phyloP scores from a whole-genome alignment of 2,797 vertebrate species.

The Eulemur coronatus region DNA sequence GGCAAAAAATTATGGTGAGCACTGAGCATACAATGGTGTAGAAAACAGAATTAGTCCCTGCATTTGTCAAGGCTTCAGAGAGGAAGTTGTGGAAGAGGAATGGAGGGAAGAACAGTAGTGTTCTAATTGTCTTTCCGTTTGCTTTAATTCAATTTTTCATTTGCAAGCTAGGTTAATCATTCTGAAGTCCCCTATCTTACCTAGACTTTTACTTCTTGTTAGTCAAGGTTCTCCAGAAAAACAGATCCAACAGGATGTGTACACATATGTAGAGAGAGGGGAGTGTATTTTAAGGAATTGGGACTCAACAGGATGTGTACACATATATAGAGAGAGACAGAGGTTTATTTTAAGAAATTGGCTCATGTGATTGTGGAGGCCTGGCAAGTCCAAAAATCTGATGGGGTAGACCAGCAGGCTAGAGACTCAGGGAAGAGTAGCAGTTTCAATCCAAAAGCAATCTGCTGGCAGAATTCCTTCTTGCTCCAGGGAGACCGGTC shows the following conservation, averaged over 20 bases:
- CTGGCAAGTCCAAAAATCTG: neutral
- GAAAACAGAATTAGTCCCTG: neutral
- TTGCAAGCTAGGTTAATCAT: neutral
- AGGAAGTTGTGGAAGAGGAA: neutral
- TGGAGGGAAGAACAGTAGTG: neutral
- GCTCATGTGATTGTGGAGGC: neutral
- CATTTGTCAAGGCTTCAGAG: neutral
- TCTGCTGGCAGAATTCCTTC: neutral
- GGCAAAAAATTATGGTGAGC: neutral
- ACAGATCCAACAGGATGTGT: neutral
- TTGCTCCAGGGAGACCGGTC: neutral
- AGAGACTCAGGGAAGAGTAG: neutral
- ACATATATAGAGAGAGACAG: neutral
- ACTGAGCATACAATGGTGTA: neutral
- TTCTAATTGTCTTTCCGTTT: neutral
- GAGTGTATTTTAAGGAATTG: neutral
- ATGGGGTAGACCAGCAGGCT: neutral
- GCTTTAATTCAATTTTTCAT: neutral
- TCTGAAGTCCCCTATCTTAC: neutral
- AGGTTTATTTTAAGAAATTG: neutral
- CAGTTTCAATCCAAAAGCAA: neutral
- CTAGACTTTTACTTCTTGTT: neutral
- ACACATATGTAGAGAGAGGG: neutral
- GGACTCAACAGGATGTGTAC: neutral
- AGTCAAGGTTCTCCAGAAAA: neutral